phyloP scores from a whole-genome alignment of 2,888 invertebrate species.

The Xestoiulus laeticollis region DNA sequence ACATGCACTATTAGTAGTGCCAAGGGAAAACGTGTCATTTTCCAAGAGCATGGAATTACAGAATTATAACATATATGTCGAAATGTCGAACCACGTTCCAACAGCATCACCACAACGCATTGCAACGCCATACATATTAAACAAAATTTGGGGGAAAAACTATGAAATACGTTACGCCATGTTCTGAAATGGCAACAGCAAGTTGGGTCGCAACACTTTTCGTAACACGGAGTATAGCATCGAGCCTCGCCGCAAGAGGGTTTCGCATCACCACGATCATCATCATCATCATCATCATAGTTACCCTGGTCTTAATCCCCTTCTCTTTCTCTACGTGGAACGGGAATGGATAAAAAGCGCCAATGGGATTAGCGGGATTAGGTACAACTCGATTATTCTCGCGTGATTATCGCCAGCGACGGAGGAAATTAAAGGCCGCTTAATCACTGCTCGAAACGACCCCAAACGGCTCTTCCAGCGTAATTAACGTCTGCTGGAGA shows the following conservation, averaged over 20 bases:
- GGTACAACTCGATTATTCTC: conserved; percentile 32
- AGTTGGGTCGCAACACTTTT: no score
- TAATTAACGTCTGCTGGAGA: no score
- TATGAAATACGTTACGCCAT: no score
- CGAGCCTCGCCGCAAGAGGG: neutral
- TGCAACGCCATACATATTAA: no score
- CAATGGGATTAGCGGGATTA: conserved; percentile 40
- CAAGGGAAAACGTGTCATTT: neutral
- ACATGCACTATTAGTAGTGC: neutral
- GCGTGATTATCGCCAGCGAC: conserved; percentile 37
- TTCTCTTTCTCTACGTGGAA: neutral
- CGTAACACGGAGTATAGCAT: neutral
- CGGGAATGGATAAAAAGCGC: conserved; percentile 30
- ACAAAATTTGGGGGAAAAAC: no score
- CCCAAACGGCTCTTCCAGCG: neutral
- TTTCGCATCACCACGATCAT: no score
- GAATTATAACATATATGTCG: no score
- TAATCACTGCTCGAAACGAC: conserved; percentile 10
- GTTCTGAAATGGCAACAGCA: no score
- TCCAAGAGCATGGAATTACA: no score
- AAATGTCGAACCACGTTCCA: no score
- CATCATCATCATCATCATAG: no score
- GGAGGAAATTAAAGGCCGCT: conserved; percentile 43
- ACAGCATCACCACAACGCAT: no score
- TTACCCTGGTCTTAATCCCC: neutral